Conservation (phyloP, 2,888 invertebrate species). For the Patella ulyssiponensis region DNA sequence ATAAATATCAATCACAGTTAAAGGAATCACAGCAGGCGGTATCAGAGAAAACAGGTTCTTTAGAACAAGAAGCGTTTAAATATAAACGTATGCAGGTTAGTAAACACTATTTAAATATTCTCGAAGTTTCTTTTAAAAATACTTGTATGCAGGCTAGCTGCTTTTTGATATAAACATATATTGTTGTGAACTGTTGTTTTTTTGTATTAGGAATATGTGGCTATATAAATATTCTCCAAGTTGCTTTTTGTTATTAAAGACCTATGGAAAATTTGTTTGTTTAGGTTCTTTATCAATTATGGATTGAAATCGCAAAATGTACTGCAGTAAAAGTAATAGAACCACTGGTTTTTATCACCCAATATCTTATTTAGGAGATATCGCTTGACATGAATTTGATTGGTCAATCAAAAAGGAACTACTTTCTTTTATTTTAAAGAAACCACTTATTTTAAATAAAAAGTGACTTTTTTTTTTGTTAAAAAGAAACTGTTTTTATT, state of each 20-base stretch:
- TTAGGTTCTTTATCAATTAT: too few relatives aligned
- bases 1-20: constrained; percentile 98
- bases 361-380: too few relatives aligned
- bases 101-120: background rate
- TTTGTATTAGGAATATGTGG: background rate
- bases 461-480: too few relatives aligned
- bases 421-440: too few relatives aligned
- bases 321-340: too few relatives aligned
- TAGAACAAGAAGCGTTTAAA: constrained; percentile 97
- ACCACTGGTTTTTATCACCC: too few relatives aligned
- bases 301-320: too few relatives aligned
- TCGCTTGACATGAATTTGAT: too few relatives aligned
- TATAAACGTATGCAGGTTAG: constrained; percentile 84
- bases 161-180: background rate
- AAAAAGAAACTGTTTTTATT: too few relatives aligned
- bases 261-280: background rate
- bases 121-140: background rate
- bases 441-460: too few relatives aligned
- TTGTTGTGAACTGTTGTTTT: background rate
- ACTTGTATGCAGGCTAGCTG: background rate
- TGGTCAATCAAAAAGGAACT: too few relatives aligned
- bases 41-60: constrained; percentile 94
- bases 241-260: background rate
- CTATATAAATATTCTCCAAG: background rate
- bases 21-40: constrained; percentile 97